Conservation (phyloP, 2,888 invertebrate species). For the Acanthosepion lycidas region DNA sequence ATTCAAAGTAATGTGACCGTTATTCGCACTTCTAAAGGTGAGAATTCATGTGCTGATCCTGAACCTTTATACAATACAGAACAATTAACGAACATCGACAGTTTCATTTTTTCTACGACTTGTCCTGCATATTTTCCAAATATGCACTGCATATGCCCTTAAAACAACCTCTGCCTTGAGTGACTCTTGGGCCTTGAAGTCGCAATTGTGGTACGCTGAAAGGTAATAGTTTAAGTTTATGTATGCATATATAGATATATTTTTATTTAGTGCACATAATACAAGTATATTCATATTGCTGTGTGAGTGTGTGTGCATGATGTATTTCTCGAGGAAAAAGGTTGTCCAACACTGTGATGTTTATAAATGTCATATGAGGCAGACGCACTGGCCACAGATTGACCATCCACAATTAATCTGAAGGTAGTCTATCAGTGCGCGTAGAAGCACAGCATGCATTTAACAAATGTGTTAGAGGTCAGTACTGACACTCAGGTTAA, state of each 20-base stretch:
- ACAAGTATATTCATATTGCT: too few species aligned
- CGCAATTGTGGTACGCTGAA: too few species aligned
- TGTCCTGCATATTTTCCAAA: too few species aligned
- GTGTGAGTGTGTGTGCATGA: not conserved
- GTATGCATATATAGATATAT: not conserved
- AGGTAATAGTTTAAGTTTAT: not conserved
- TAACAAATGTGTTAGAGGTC: not conserved
- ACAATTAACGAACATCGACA: too few species aligned
- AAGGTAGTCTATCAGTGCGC: not conserved
- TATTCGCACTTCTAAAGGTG: too few species aligned
- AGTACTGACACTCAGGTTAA: not conserved
- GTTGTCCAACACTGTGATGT: not conserved
- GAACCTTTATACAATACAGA: too few species aligned
- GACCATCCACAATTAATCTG: not conserved
- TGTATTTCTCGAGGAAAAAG: not conserved
- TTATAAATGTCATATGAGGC: not conserved
- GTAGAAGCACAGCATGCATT: not conserved
- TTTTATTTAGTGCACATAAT: too few species aligned
- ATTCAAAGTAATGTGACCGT: too few species aligned
- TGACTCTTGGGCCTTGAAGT: too few species aligned
- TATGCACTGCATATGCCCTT: too few species aligned
- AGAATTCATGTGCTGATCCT: too few species aligned
- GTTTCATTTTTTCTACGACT: fast-evolving
- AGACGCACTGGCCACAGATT: not conserved
- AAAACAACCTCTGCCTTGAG: too few species aligned